Evolutionary conservation across 1,140 invertebrate species (phyloP).

Genomic region (Diabrotica undecimpunctata): DNA sequence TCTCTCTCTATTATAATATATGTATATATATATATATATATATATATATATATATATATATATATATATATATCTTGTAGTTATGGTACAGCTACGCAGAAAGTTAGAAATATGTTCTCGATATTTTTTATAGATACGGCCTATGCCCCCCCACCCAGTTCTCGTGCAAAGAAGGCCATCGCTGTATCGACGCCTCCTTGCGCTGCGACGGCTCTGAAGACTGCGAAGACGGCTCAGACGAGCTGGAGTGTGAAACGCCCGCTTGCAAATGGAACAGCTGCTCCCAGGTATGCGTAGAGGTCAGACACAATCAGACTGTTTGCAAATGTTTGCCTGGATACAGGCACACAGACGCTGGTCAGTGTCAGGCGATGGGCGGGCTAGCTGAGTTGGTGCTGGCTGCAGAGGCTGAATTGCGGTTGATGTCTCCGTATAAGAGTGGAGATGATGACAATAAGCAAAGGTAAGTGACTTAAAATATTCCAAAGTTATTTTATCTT

Average conservation of each 20-base stretch:
- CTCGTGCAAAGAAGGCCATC: conserved; percentile 63
- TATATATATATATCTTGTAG: too few species aligned
- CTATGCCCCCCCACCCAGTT: conserved; percentile 66
- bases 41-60: too few species aligned
- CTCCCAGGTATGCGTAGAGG: conserved; percentile 70
- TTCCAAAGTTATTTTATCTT: conserved; percentile 26
- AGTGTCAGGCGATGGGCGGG: conserved; percentile 55
- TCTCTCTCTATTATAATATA: too few species aligned
- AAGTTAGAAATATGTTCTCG: too few species aligned
- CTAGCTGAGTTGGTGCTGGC: conserved; percentile 60
- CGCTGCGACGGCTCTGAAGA: conserved; percentile 65
- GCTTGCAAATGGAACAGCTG: conserved; percentile 66
- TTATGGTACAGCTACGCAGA: too few species aligned
- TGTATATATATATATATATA: too few species aligned
- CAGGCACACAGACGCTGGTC: conserved; percentile 50
- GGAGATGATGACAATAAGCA: conserved; percentile 40
- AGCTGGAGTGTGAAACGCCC: conserved; percentile 48
- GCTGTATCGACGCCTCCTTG: conserved; percentile 72
- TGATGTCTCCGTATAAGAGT: conserved; percentile 60
- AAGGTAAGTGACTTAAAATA: conserved; percentile 15
- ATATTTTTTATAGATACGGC: too few species aligned
- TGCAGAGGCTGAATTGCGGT: conserved; percentile 60
- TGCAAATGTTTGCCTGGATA: conserved; percentile 69
- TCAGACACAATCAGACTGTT: conserved; percentile 54
- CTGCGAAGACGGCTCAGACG: conserved; percentile 66